Evolutionary conservation across 2,797 vertebrate genomes (phyloP).

Genomic region (Sebastes vulpes): DNA sequence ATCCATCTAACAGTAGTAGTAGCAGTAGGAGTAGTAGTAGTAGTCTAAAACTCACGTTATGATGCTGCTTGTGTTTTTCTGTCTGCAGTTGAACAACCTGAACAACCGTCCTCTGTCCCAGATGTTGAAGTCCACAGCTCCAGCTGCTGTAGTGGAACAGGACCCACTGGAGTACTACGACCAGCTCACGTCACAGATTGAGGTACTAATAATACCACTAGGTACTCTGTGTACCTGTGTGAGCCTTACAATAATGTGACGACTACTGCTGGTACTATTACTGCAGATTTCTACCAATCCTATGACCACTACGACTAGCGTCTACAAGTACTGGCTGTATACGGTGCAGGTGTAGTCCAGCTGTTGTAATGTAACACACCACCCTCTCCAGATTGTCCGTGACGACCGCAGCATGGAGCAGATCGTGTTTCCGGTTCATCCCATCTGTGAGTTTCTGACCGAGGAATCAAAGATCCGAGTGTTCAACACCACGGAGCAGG

Average conservation of each 20-base stretch:
- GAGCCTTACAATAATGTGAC: not conserved
- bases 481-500: conserved; percentile 96
- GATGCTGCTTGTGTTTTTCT: not conserved
- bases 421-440: conserved; percentile 95
- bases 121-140: conserved; percentile 92
- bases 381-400: conserved; percentile 90
- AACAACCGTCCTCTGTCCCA: conserved; percentile 95
- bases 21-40: not conserved
- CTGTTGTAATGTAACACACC: not conserved
- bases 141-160: conserved; percentile 88
- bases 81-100: conserved; percentile 91
- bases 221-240: not conserved
- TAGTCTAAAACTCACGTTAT: not conserved
- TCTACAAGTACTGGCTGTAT: not conserved
- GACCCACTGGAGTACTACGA: conserved; percentile 94
- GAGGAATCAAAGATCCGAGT: conserved; percentile 94
- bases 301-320: not conserved
- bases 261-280: not conserved
- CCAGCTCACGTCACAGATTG: conserved; percentile 93
- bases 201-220: conserved; percentile 77
- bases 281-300: not conserved
- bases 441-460: conserved; percentile 95
- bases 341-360: not conserved
- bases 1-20: not conserved
- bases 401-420: conserved; percentile 98